Evolutionary conservation across 2,888 invertebrate genomes (phyloP).

Genomic region (Thymelicus sylvestris): DNA sequence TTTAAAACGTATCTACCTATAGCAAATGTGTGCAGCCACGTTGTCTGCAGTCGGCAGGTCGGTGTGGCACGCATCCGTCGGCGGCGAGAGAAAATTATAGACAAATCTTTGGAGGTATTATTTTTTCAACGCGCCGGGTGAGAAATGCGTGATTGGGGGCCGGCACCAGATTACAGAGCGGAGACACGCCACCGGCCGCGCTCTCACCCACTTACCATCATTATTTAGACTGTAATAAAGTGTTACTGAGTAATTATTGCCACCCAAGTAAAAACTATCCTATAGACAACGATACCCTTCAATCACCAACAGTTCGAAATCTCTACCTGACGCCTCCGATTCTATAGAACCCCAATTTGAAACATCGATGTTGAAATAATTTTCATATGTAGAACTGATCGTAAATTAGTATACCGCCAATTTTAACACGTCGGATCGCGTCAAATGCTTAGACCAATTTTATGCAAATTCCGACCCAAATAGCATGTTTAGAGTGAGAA

Average conservation of each 20-base stretch:
- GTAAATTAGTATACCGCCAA: conserved; percentile 64
- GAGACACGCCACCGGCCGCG: conserved; percentile 76
- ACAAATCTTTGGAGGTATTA: conserved; percentile 80
- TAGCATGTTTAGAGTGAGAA: conserved; percentile 72
- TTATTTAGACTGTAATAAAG: conserved; percentile 81
- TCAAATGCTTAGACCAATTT: conserved; percentile 76
- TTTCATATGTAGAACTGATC: conserved; percentile 56
- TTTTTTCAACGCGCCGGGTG: conserved; percentile 84
- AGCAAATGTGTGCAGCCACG: conserved; percentile 56
- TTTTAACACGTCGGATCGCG: conserved; percentile 73
- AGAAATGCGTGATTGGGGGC: conserved; percentile 83
- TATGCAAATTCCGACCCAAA: conserved; percentile 79
- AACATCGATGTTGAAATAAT: conserved; percentile 22
- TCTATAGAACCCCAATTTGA: conserved; percentile 16
- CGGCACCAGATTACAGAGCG: conserved; percentile 80
- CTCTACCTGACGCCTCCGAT: conserved; percentile 25
- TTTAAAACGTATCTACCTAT: not conserved
- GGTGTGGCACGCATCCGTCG: conserved; percentile 46
- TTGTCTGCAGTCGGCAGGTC: conserved; percentile 46
- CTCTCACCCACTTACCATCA: conserved; percentile 76
- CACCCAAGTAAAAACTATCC: conserved; percentile 59
- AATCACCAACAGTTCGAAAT: conserved; percentile 30
- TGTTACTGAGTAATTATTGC: conserved; percentile 76
- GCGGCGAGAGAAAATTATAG: conserved; percentile 82
- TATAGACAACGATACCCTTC: conserved; percentile 38